Conservation (phyloP, 2,797 vertebrate species). For the Philypnodon macrostomus region DNA sequence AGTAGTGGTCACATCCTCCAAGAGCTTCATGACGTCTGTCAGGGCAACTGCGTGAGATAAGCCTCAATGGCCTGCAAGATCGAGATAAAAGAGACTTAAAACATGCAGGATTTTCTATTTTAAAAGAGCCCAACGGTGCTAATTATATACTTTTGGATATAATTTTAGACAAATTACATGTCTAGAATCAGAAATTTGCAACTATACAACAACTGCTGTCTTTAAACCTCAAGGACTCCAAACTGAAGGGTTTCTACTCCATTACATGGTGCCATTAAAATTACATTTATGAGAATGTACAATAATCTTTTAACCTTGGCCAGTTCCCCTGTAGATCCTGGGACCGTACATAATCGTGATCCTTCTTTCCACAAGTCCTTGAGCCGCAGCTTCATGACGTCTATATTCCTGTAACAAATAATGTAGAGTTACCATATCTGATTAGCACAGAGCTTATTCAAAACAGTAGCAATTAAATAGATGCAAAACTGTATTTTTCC, state of each 20-base stretch:
- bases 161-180: no score
- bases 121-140: no score
- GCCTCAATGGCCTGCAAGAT: slow-evolving; percentile 83
- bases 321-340: slow-evolving; percentile 93
- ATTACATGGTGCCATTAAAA: no score
- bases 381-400: slow-evolving; percentile 86
- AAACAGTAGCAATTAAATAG: background rate
- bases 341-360: slow-evolving; percentile 84
- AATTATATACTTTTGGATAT: no score
- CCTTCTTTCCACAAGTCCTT: slow-evolving; percentile 90
- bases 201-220: no score
- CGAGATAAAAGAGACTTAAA: slow-evolving; percentile 10
- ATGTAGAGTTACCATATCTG: background rate
- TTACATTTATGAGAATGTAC: no score
- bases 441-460: no score
- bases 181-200: no score
- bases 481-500: background rate
- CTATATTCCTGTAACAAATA: slow-evolving; percentile 83
- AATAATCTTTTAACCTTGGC: slow-evolving; percentile 83
- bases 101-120: background rate
- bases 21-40: slow-evolving; percentile 63
- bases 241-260: no score
- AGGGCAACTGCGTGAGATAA: slow-evolving; percentile 88
- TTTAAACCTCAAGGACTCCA: no score
- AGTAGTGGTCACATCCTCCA: slow-evolving; percentile 76